Base-by-base conservation (phyloP, 2,113 vertebrate species). In the Petromus typicus region DNA sequence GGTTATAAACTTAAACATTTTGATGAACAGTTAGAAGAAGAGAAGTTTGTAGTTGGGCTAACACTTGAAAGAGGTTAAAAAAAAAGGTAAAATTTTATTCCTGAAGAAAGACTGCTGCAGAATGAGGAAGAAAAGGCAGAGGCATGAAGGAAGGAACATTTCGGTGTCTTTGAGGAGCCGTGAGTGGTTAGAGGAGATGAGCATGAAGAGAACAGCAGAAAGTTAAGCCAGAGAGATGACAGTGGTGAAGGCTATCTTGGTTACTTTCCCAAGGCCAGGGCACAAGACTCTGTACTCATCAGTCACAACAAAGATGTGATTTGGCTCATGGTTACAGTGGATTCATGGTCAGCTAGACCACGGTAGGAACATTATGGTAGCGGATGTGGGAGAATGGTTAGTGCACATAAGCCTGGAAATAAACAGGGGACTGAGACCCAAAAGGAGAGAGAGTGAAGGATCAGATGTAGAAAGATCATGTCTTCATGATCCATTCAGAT, bases 101-200 rank as follows among this genome's bases (percentile, higher is more conserved):
- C n/a, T 48, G 25, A 13, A 7, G 14, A 76, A 48, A 32, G 43
- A 76, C 30, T 48, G 22, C 43, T 23, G 2, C 20, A 71, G 67
- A 71, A 48, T 32, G 27, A 48, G 25, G 43, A 76, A 76, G 25
- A 48, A 7, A 76, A 76, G 7, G 40, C 3, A 27, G n/a, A 93
- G 20, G 5, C 5, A 4, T 4, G 54, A 57, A 73, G 0, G 3
- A 40, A 34, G 25, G 0, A 34, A 51, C n/a, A 22, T 4, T 9
- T 2, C 57, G 40, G 12, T 27, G 17, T 51, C 6, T 34, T 56
- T 83, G 37, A 84, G 56, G 27, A 64, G 37, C 25, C 34, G 25
- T 3, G 16, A 45, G 10, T 20, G 4, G 17, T n/a, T 48, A 78
- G 43, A 37, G 14, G 11, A 16, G 43, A 5, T 40, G 11, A 64